Evolutionary conservation across 2,113 vertebrate species (phyloP).

Genomic region (Camelus bactrianus): DNA sequence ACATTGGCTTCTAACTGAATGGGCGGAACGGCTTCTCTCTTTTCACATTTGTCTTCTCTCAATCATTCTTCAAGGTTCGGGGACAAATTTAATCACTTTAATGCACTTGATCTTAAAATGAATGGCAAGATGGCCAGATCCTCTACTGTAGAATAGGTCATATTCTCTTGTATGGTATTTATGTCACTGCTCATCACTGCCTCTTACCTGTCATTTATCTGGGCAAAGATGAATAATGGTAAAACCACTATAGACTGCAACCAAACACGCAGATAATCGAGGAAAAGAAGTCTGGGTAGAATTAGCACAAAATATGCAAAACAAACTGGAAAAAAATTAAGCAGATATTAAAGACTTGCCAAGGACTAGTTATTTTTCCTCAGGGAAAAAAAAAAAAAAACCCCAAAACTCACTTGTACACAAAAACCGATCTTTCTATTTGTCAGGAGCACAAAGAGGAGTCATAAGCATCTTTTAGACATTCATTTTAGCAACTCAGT

Average conservation of each 20-base stretch:
- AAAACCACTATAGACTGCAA: neutral
- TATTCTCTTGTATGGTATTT: neutral
- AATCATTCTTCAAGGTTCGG: neutral
- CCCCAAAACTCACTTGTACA: constrained; percentile 18
- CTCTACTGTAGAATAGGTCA: neutral
- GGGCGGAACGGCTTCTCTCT: neutral
- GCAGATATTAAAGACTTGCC: constrained; percentile 1
- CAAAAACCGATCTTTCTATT: constrained; percentile 64
- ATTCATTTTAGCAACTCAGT: constrained; percentile 69
- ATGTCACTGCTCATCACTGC: neutral
- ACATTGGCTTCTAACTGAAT: constrained; percentile 20
- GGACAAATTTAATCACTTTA: constrained; percentile 35
- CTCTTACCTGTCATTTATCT: neutral
- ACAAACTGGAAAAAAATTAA: neutral
- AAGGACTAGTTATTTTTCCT: neutral
- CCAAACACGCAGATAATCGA: neutral
- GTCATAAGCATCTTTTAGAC: constrained; percentile 60
- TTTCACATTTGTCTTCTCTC: constrained; percentile 37
- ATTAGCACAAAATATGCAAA: neutral
- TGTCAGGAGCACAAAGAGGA: constrained; percentile 51
- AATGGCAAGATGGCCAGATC: neutral
- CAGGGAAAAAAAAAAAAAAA: constrained; percentile 9
- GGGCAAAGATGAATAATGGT: neutral
- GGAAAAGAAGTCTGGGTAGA: neutral
- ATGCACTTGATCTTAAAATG: constrained; percentile 57